Base-by-base conservation (phyloP, 2,113 vertebrate genomes). In the Aviceda subcristata region DNA sequence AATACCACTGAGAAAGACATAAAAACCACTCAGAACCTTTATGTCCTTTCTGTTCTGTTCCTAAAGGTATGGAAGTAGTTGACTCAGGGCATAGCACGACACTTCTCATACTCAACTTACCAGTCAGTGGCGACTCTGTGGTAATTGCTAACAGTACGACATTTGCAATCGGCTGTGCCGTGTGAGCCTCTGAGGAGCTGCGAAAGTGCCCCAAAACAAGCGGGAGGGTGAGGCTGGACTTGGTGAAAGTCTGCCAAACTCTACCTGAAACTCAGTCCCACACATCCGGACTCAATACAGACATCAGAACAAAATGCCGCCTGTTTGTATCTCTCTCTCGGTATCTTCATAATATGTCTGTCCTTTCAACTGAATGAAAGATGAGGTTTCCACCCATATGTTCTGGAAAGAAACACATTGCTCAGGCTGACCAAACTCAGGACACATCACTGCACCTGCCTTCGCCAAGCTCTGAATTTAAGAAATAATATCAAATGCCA, bases 151-250 rank as follows among this genome's bases (percentile, higher is more conserved):
- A 59, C 2, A n/a, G 21, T 5, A 23, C 27, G 18, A 51, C 5
- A 4, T 3, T 3, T 32, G 22, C 0, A 0, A 16, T 6, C 4
- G 6, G 63, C 62, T 75, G 26, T 22, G 29, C 41, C 3, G 0
- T 5, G 12, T 0, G 1, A 72, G 48, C 19, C 36, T 38, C 56
- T 27, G 30, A 56, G 39, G 13, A 84, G 45, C 41, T 34, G 55
- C 14, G 27, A 45, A 32, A 46, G 11, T 10, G 4, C 2, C 7
- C 6, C 16, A 45, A 64, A 76, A 56, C 5, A 36, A 75, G 51
- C 10, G 43, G 11, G 9, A 87, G 11, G 15, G 1, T 48, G 23
- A 62, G 12, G 57, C 43, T 76, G 63, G 51, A 53, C 26, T 12
- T 32, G 23, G 36, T 46, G 22, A 41, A 88, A 43, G 7, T 45